Evolutionary conservation across 2,797 vertebrate genomes (phyloP), one percentile per base, ranked within the genome.

Genomic region (Acanthurus leucopareius): DNA sequence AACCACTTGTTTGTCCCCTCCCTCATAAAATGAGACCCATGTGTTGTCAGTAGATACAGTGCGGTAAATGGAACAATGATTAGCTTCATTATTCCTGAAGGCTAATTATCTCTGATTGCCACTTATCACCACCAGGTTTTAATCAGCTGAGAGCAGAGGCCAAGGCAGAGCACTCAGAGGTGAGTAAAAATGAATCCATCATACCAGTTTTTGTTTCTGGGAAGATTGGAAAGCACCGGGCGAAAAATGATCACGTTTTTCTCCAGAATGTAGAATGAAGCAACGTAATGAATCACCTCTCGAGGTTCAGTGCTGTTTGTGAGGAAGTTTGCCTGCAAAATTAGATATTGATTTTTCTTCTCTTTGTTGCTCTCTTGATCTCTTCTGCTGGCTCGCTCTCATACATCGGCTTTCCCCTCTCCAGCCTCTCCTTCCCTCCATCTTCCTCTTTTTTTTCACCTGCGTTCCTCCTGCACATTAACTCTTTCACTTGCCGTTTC

Each of bases 271-370:
- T n/a, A 9, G 6, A 78, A 51, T 7, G 63, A 71, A 48, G 69
- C 28, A 22, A 38, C 35, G 28, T 5, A 65, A 70, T 6, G 0
- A 63, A 47, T 69, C 68, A 28, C 42, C 62, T 74, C 38, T 79
- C 2, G 5, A 70, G 71, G 48, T 72, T 67, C 56, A 15, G 8
- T 3, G 2, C 51, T 1, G 67, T 71, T 71, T 82, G 60, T 40
- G 60, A 71, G 47, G 80, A 79, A 85, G 82, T 88, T 86, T 86
- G 84, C 63, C 60, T 82, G 65, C 66, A 79, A 86, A 90, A 92
- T 92, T 72, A 90, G 61, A 84, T 90, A 91, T 92, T 76, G 91
- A 89, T 91, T 90, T 90, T 82, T n/a, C 17, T 68, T 20, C 38
- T 69, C 49, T 65, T 61, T 76, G 71, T 75, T 75, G 56, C 69